A percentile compares a stretch with the other conserved stretches of the same genome.
Conservation (phyloP, 2,797 vertebrate species). For the Pangasius mekongensis region DNA sequence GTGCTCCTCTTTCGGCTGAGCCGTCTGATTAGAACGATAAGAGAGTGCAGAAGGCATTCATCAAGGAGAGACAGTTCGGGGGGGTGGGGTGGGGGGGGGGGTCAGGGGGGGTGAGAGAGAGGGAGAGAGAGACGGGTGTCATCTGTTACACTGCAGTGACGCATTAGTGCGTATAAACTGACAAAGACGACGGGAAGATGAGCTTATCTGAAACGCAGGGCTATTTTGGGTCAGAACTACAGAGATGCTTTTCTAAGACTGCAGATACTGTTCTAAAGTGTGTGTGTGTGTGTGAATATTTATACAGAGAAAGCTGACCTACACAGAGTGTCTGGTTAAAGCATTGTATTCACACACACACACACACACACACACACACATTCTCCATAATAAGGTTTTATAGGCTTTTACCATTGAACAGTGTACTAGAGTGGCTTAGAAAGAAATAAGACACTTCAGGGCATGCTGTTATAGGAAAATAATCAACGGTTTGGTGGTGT, state of each 20-base stretch:
- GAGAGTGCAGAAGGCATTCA: conserved; percentile 45
- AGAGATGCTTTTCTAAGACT: background rate
- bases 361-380: background rate
- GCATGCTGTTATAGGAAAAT: background rate
- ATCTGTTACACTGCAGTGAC: conserved; percentile 18
- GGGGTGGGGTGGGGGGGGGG: background rate
- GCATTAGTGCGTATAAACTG: conserved; percentile 13
- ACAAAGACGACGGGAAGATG: background rate
- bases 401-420: background rate
- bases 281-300: conserved; percentile 6
- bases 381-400: too few species aligned
- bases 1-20: conserved; percentile 32
- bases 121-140: conserved; percentile 19
- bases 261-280: background rate
- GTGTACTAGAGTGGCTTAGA: background rate
- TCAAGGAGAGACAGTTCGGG: conserved; percentile 19
- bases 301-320: background rate
- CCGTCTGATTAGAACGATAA: conserved; percentile 49
- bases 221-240: background rate
- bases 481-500: background rate
- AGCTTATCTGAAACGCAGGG: background rate
- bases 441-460: background rate
- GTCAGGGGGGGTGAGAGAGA: conserved; percentile 11
- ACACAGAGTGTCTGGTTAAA: background rate
- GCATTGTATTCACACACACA: background rate